Percentiles rank a stretch among this genome's conserved stretches.
These are phyloP conservation scores for Sipha flava DNA, from an alignment of 1,140 invertebrate species.

Conservation along the genomic window DNA sequence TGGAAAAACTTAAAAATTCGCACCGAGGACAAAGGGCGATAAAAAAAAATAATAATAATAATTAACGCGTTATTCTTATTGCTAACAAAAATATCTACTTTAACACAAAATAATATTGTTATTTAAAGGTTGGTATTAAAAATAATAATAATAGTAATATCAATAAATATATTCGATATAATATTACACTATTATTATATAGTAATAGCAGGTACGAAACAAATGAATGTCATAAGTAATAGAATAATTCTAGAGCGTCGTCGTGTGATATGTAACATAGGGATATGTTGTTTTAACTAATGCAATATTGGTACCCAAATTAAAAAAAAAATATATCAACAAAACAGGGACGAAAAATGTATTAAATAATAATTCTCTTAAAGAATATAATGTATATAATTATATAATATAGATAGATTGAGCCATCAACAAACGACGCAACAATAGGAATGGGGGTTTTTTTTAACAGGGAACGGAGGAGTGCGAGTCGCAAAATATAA, in stretches of 20 bases:
- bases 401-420: not conserved
- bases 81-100: too few relatives aligned
- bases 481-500: not conserved
- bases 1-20: slow-evolving; percentile 29
- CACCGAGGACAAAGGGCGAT: slow-evolving; percentile 24
- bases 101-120: slow-evolving; percentile 1
- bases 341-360: not conserved
- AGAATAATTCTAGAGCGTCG: slow-evolving; percentile 28
- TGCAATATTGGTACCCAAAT: slow-evolving; percentile 23
- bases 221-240: not conserved
- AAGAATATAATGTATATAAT: too few relatives aligned
- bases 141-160: not conserved
- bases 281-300: slow-evolving; percentile 30
- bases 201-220: slow-evolving; percentile 10
- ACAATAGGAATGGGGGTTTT: not conserved
- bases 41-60: slow-evolving; percentile 16
- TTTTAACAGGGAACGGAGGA: not conserved
- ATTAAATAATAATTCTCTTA: not conserved
- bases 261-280: slow-evolving; percentile 28
- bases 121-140: not conserved
- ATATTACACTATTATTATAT: not conserved
- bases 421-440: slow-evolving; percentile 31
- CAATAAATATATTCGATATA: not conserved
- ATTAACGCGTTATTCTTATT: not conserved
- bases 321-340: slow-evolving; percentile 13